Evolutionary conservation across 2,888 invertebrate genomes (phyloP).

Genomic region (Cosmorhoe ocellata): DNA sequence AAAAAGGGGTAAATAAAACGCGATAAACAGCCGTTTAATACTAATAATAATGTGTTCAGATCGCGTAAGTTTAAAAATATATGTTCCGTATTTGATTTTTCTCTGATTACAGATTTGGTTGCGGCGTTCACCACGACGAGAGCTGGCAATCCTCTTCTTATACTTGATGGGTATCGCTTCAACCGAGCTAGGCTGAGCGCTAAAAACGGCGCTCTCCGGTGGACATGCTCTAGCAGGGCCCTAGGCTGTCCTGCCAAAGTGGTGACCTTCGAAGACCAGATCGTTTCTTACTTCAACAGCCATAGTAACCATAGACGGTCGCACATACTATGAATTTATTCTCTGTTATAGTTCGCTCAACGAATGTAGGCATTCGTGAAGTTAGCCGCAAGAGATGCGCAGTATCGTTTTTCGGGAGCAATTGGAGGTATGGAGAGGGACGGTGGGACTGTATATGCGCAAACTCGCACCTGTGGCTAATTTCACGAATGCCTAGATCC

Average conservation of each 20-base stretch:
- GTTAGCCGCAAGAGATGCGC: too few species aligned
- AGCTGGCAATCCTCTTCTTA: constrained; percentile 42
- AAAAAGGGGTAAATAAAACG: too few species aligned
- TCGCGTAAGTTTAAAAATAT: too few species aligned
- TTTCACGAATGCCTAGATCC: too few species aligned
- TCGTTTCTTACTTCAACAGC: constrained; percentile 8
- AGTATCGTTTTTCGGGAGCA: too few species aligned
- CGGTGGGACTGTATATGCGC: too few species aligned
- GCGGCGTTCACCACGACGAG: constrained; percentile 28
- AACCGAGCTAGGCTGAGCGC: constrained; percentile 21
- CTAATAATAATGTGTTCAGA: too few species aligned
- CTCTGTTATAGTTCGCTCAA: too few species aligned
- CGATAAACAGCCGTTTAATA: too few species aligned
- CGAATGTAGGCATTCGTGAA: too few species aligned
- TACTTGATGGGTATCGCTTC: constrained; percentile 40
- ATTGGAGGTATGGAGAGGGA: too few species aligned
- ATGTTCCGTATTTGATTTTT: background rate
- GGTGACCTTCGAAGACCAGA: constrained; percentile 29
- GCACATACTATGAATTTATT: background rate
- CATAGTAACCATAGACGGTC: constrained; percentile 22
- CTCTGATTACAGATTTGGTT: constrained; percentile 1
- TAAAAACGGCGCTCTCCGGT: constrained; percentile 29
- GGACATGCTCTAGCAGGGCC: constrained; percentile 43
- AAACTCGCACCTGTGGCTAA: too few species aligned
- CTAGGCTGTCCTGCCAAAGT: constrained; percentile 41